Conservation (phyloP, 2,888 invertebrate species). For the Nowickia ferox region DNA sequence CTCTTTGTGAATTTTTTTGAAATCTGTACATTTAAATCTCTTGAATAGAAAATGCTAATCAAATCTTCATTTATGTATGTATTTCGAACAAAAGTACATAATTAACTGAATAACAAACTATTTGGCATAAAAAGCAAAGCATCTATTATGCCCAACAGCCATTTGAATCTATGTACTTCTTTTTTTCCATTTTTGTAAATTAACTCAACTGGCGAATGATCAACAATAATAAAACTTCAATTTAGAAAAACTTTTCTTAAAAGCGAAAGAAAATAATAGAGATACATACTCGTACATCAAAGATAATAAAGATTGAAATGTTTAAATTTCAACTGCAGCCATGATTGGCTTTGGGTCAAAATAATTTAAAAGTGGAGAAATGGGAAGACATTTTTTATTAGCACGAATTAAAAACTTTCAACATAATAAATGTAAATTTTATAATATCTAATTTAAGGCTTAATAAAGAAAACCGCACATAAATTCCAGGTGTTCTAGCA, state of each 20-base stretch:
- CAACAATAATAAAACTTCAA: conserved; percentile 39
- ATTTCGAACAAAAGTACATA: too few species aligned
- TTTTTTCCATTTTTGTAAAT: background rate
- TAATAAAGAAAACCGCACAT: conserved; percentile 6
- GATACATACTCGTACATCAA: conserved; percentile 10
- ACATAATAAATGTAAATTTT: conserved; percentile 25
- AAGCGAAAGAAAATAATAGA: conserved; percentile 1
- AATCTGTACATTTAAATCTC: too few species aligned
- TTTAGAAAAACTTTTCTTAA: background rate
- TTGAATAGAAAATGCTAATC: too few species aligned
- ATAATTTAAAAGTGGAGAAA: conserved; percentile 49
- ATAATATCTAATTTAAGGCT: conserved; percentile 7
- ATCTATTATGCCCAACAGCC: background rate
- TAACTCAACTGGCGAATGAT: background rate
- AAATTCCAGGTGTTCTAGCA: conserved; percentile 30
- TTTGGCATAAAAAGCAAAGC: background rate
- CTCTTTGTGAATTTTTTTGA: too few species aligned
- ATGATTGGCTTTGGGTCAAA: conserved; percentile 62
- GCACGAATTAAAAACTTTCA: background rate
- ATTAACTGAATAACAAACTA: background rate
- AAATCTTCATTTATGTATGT: too few species aligned
- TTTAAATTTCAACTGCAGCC: conserved; percentile 17
- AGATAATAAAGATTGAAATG: conserved; percentile 14
- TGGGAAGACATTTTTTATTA: background rate
- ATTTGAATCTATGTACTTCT: conserved; percentile 14